A percentile compares a stretch with the other conserved stretches of the same genome.
phyloP scores from a whole-genome alignment of 2,113 vertebrate genomes.

The Daubentonia madagascariensis region DNA sequence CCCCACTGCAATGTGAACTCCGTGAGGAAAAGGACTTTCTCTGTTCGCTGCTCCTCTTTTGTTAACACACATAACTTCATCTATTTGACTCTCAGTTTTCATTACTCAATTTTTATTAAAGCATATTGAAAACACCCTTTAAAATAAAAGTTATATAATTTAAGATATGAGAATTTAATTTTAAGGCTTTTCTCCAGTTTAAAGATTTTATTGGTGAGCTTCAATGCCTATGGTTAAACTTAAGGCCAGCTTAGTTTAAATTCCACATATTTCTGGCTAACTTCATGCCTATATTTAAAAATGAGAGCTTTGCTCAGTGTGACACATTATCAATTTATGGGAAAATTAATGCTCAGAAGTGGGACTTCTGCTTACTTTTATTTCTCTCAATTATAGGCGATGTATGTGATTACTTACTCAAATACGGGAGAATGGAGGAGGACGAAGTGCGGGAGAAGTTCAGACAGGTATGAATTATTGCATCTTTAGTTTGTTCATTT shows the following conservation, averaged over 20 bases:
- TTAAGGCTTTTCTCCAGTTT: neutral
- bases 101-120: conserved; percentile 22
- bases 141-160: neutral
- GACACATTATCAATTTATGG: conserved; percentile 16
- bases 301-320: no score
- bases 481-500: neutral
- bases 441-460: conserved; percentile 99
- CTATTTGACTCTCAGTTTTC: neutral
- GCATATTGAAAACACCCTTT: neutral
- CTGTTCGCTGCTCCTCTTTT: neutral
- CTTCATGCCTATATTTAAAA: no score
- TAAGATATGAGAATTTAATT: neutral
- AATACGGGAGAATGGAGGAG: conserved; percentile 99
- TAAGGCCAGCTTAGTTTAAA: no score
- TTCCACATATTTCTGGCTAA: no score
- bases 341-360: neutral
- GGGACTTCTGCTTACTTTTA: conserved; percentile 37
- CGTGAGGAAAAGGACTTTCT: neutral
- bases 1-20: neutral
- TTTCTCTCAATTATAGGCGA: conserved; percentile 89
- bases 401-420: conserved; percentile 98
- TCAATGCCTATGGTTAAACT: no score
- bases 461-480: conserved; percentile 92
- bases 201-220: neutral
- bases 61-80: neutral